Percentiles rank a stretch among this genome's conserved stretches.
Evolutionary conservation across 1,140 invertebrate genomes (phyloP).

Genomic region (Aphelinus atriplicis): DNA sequence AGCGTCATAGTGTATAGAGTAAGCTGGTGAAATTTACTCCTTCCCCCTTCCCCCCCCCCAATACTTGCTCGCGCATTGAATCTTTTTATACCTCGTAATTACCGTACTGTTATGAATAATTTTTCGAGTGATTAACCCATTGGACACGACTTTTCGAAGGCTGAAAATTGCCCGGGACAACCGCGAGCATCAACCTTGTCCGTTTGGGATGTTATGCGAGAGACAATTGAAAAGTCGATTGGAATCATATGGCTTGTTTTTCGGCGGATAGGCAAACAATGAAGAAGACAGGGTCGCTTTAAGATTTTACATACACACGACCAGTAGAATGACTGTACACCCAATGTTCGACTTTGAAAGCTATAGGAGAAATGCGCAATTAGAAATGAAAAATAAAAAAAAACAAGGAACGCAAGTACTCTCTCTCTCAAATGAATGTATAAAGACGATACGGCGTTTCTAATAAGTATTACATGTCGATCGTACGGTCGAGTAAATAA

Average conservation of each 20-base stretch:
- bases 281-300: slow-evolving; percentile 17
- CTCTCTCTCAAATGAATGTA: slow-evolving; percentile 51
- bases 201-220: slow-evolving; percentile 27
- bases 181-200: slow-evolving; percentile 26
- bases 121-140: slow-evolving; percentile 40
- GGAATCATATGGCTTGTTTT: slow-evolving; percentile 19
- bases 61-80: neutral
- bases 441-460: slow-evolving; percentile 51
- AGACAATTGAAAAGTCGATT: slow-evolving; percentile 29
- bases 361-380: slow-evolving; percentile 5
- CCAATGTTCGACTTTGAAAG: slow-evolving; percentile 35
- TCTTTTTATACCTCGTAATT: slow-evolving; percentile 19
- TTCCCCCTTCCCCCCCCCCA: neutral
- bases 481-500: slow-evolving; percentile 60
- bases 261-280: too few species aligned
- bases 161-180: slow-evolving; percentile 31
- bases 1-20: neutral
- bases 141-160: slow-evolving; percentile 37
- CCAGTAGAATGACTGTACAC: slow-evolving; percentile 36
- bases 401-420: slow-evolving; percentile 31
- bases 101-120: neutral
- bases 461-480: slow-evolving; percentile 54
- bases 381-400: slow-evolving; percentile 12
- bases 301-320: slow-evolving; percentile 28
- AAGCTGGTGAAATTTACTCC: too few species aligned